Base-by-base conservation (phyloP, 2,888 invertebrate species). In the Aelia acuminata region DNA sequence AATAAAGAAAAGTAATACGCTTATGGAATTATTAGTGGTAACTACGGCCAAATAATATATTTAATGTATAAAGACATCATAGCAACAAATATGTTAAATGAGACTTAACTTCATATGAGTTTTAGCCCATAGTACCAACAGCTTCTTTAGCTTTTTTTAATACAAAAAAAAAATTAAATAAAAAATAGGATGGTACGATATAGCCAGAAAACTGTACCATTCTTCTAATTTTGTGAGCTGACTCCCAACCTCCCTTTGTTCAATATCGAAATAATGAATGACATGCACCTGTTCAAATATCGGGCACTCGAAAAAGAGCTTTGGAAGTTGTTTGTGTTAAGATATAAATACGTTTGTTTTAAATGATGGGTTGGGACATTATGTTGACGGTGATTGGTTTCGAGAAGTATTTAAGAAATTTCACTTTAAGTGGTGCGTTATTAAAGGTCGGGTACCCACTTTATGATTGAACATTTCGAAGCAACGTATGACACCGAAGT, bases 401-500 rank as follows among this genome's bases (percentile, higher is more conserved):
- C 13, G 10, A 53, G n/a, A 53, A 53, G 53, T 53, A n/a, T 8
- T n/a, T 53, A 53, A 22, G 22, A 8, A 53, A 53, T 53, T n/a
- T 53, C 13, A n/a, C n/a, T n/a, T n/a, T 53, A 53, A 53, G n/a
- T 5, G 5, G 22, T 53, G 4, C 43, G 53, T 53, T 53, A n/a
- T 53, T 53, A 53, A 53, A 53, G 53, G 53, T 53, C n/a, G n/a
- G n/a, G 53, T 53, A 18, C 53, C 53, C 53, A 53, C 53, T 43
- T 43, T 43, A 43, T 43, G 43, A 43, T 43, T 43, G 43, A 43
- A 8, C 7, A 53, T n/a, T 22, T 53, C 7, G 53, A 53, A 53
- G 53, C n/a, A n/a, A n/a, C 22, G 53, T 18, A n/a, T 53, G 53
- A 53, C 8, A 3, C 22, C 18, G 8, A 53, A n/a, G 53, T 53